phyloP scores from a whole-genome alignment of 2,888 invertebrate genomes.

The Cylindroiulus punctatus region DNA sequence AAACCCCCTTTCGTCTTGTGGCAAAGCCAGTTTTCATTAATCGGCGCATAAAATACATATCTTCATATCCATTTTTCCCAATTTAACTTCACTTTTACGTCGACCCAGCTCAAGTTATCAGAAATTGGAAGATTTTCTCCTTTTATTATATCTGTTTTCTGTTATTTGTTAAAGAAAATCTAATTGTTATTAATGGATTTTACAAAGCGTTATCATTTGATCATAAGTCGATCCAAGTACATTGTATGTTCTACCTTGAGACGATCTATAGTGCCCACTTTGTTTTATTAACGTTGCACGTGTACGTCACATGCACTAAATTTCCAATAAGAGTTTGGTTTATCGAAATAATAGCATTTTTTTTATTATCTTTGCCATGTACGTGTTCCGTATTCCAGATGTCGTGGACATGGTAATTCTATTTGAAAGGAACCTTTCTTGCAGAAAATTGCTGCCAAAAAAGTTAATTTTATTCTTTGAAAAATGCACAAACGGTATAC shows the following conservation, averaged over 20 bases:
- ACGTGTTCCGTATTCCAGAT: not conserved
- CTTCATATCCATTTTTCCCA: no score
- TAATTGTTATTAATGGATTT: not conserved
- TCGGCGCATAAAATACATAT: no score
- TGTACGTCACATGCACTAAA: no score
- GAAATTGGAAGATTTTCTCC: no score
- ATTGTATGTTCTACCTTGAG: no score
- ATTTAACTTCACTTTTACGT: no score
- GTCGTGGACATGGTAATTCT: not conserved
- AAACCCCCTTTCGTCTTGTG: not conserved
- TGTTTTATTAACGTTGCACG: not conserved
- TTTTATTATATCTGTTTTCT: not conserved
- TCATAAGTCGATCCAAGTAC: not conserved
- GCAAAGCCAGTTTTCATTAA: no score
- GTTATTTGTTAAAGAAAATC: not conserved
- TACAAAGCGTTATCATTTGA: not conserved
- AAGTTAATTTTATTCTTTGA: not conserved
- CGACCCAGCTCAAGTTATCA: no score
- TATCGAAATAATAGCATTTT: no score
- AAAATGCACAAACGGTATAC: not conserved
- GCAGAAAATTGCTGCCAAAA: no score
- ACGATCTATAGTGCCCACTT: no score
- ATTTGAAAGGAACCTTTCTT: not conserved
- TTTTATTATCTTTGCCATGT: not conserved
- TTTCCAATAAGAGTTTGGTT: no score